Evolutionary conservation across 1,140 invertebrate genomes (phyloP), one percentile per base, ranked within the genome.

Genomic region (Bombus turneri): DNA sequence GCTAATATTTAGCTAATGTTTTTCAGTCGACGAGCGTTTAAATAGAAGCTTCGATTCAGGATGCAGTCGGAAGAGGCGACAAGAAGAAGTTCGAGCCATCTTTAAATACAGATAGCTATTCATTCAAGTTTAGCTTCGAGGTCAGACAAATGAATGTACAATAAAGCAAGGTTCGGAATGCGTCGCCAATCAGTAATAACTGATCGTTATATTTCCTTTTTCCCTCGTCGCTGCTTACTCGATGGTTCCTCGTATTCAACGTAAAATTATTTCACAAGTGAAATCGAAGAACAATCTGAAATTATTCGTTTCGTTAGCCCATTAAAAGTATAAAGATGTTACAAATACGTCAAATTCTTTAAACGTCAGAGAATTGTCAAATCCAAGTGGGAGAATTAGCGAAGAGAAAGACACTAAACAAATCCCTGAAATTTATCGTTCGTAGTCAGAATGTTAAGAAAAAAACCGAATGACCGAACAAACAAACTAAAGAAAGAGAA

Each of bases 61-160:
- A 43, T n/a, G 37, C 34, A 41, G n/a, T 31, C 25, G 28, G 3
- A 62, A 72, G 37, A 59, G 31, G 13, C n/a, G 57, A 57, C n/a
- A 62, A 69, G 47, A 62, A 62, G 22, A 28, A 47, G 8, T 43
- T 43, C 4, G 31, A 62, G 43, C 62, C 37, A 41, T 43, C 57
- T 66, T 72, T 74, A 75, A 80, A 64, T 79, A 76, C 62, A 59
- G 34, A 71, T 86, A 62, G 31, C 76, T 83, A 81, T 80, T 87
- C 85, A 77, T 85, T 86, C 76, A 74, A 71, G 74, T 75, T 47
- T 43, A 69, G 71, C 47, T 53, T 31, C 83, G 84, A 87, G 84
- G 75, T 85, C 77, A 71, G 43, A 78, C 28, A 75, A 81, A 81
- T 62, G 59, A 73, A 66, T 68, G 77, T 74, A 53, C 57, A 73